Base-by-base conservation (phyloP, 2,797 vertebrate species). In the Xenops minutus region DNA sequence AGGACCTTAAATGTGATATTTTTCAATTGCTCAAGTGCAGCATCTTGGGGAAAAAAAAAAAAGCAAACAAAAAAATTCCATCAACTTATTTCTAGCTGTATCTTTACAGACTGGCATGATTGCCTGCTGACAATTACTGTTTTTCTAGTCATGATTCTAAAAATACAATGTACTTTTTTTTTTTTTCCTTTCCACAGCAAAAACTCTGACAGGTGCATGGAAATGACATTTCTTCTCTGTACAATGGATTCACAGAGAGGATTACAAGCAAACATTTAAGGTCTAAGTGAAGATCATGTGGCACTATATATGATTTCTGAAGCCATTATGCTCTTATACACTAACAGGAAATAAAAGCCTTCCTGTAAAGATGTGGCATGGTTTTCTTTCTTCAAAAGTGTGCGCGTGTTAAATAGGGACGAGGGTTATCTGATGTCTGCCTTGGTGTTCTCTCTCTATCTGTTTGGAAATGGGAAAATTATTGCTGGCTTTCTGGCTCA, bases 1-100 rank as follows among this genome's bases (percentile, higher is more conserved):
- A 90, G 91, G 96, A 97, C 94, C 89, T 96, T 91, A 94, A 89
- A 96, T 77, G 69, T 92, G 75, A 62, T 85, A 96, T 62, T 85
- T 92, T 93, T 92, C 92, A 97, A 91, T 93, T 96, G 89, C 84
- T 97, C 82, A 94, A 93, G 83, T 55, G 36, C 69, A 95, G 81
- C 73, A 86, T 78, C 72, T 64, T 93, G 92, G 86, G 86, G 80
- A 74, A 73, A 76, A 85, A 89, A 23, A 15, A n/a, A 55, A 55
- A 43, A 19, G 7, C 6, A 14, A 59, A 54, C 18, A 76, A 68
- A 77, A 77, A 64, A 62, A 7, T 5, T 20, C 44, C 67, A 30
- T 73, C 95, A 96, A 93, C 86, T 97, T 94, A 90, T 91, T 96
- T 95, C 89, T 93, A 92, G 77, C 66, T 71, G 49, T 30, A 78